Evolutionary conservation across 1,140 invertebrate species (phyloP).

Genomic region (Apolygus lucorum): DNA sequence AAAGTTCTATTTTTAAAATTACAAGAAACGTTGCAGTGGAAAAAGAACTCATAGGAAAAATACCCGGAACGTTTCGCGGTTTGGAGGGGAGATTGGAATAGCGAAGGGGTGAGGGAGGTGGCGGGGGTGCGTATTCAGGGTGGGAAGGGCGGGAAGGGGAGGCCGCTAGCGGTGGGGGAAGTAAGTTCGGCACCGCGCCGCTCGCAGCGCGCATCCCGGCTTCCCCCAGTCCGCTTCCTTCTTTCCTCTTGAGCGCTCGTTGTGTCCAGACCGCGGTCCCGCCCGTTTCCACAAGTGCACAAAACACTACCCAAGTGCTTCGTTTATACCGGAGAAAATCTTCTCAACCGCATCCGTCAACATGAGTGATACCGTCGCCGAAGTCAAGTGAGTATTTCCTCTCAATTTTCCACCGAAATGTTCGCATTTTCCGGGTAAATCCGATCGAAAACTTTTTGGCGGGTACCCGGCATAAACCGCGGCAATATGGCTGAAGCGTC

Average conservation of each 20-base stretch:
- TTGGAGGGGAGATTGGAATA: conserved; percentile 23
- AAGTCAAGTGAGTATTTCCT: conserved; percentile 29
- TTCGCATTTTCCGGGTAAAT: background rate
- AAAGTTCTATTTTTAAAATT: background rate
- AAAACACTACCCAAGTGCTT: too few species aligned
- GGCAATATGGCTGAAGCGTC: conserved; percentile 28
- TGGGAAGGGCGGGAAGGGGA: background rate
- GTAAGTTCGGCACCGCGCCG: too few species aligned
- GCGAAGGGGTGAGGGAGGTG: too few species aligned
- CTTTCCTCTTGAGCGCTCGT: conserved; percentile 19
- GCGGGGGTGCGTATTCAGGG: background rate
- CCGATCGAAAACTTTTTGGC: conserved; percentile 23
- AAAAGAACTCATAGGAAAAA: conserved; percentile 21
- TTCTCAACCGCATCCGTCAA: conserved; percentile 19
- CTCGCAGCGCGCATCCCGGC: background rate
- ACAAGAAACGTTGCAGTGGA: background rate
- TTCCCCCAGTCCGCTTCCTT: conserved; percentile 27
- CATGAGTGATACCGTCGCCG: conserved; percentile 29
- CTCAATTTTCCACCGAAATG: background rate
- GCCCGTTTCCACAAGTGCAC: background rate
- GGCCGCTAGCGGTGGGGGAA: background rate
- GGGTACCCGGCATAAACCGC: conserved; percentile 21
- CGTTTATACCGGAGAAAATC: background rate
- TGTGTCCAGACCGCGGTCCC: background rate
- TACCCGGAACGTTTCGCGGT: conserved; percentile 24